phyloP scores from a whole-genome alignment of 2,888 invertebrate species.

The Apodemia hepburni region DNA sequence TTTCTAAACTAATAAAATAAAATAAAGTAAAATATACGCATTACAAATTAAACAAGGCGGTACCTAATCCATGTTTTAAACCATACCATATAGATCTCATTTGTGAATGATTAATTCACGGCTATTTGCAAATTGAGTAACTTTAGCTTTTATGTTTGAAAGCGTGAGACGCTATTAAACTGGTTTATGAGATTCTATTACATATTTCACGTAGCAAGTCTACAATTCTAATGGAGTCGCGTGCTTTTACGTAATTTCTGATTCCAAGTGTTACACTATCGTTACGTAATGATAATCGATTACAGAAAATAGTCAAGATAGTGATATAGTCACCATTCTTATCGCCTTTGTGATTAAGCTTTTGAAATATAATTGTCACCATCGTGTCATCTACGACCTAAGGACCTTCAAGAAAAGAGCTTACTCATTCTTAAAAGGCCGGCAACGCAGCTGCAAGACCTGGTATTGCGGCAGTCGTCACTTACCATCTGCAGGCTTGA shows the following conservation, averaged over 20 bases:
- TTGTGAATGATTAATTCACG: background rate
- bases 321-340: background rate
- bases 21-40: too few relatives aligned
- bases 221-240: constrained; percentile 31
- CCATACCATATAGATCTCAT: too few relatives aligned
- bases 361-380: too few relatives aligned
- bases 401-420: too few relatives aligned
- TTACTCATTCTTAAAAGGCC: too few relatives aligned
- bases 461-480: too few relatives aligned
- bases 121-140: background rate
- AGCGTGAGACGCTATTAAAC: constrained; percentile 4
- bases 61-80: too few relatives aligned
- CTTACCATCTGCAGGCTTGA: too few relatives aligned
- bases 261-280: constrained; percentile 26
- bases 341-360: background rate
- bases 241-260: constrained; percentile 30
- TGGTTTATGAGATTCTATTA: constrained; percentile 9
- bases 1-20: too few relatives aligned
- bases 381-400: too few relatives aligned
- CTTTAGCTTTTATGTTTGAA: constrained; percentile 1
- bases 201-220: constrained; percentile 24
- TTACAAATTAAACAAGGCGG: too few relatives aligned
- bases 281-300: constrained; percentile 27
- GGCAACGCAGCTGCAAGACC: too few relatives aligned
- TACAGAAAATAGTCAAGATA: background rate